Evolutionary conservation across 2,113 vertebrate genomes (phyloP).

Genomic region (Phyllopteryx taeniolatus): DNA sequence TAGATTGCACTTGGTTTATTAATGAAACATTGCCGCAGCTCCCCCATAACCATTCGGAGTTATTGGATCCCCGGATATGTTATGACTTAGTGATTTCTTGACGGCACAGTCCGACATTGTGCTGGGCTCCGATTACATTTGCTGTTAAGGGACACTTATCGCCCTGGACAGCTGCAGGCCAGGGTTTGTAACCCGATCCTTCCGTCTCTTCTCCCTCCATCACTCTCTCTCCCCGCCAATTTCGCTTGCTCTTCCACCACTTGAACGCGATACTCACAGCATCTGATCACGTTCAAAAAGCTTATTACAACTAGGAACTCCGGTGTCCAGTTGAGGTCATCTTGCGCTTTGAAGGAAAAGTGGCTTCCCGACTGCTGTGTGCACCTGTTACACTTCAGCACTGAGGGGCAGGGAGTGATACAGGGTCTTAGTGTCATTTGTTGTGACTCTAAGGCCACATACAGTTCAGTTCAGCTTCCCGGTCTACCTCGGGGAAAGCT

Average conservation of each 20-base stretch:
- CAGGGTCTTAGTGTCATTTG: constrained; percentile 12
- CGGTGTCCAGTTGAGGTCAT: constrained; percentile 53
- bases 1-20: background rate
- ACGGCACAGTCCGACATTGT: constrained; percentile 53
- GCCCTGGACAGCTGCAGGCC: constrained; percentile 63
- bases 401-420: constrained; percentile 22
- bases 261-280: constrained; percentile 61
- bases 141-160: constrained; percentile 52
- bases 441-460: background rate
- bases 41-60: background rate
- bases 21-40: background rate
- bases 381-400: constrained; percentile 28
- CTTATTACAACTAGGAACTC: constrained; percentile 48
- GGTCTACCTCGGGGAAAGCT: too few species aligned
- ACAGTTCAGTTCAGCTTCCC: background rate
- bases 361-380: constrained; percentile 41
- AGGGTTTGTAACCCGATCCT: constrained; percentile 52
- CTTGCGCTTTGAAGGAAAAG: constrained; percentile 43
- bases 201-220: constrained; percentile 17
- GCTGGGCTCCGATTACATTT: constrained; percentile 63
- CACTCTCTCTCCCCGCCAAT: constrained; percentile 9
- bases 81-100: constrained; percentile 60
- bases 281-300: constrained; percentile 57
- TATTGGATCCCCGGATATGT: constrained; percentile 37
- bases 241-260: constrained; percentile 55